phyloP scores from a whole-genome alignment of 2,888 invertebrate genomes.

The Trichopria drosophilae region DNA sequence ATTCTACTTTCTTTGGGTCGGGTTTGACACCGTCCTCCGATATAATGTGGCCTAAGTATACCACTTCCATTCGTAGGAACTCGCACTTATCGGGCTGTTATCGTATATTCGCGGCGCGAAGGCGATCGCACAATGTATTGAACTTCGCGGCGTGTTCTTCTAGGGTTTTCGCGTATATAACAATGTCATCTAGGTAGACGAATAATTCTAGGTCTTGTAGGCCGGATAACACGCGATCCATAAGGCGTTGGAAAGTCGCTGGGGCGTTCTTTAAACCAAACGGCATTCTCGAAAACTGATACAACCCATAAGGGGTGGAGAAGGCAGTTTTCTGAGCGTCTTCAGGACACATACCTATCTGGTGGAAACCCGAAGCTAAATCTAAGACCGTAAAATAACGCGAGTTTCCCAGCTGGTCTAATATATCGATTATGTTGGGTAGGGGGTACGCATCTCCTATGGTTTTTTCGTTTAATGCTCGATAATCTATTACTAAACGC shows the following conservation, averaged over 20 bases:
- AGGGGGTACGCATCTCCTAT: constrained; percentile 11
- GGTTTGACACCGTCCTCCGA: constrained; percentile 31
- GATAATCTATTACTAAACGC: constrained; percentile 16
- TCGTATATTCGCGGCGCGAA: constrained; percentile 14
- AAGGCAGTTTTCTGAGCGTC: constrained; percentile 9
- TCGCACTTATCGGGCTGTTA: constrained; percentile 26
- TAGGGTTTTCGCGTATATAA: too few relatives aligned
- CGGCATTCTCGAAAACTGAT: constrained; percentile 6
- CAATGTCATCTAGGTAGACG: constrained; percentile 30
- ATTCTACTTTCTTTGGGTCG: constrained; percentile 27
- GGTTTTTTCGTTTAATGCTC: constrained; percentile 6
- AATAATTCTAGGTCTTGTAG: constrained; percentile 8
- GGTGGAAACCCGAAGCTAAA: constrained; percentile 6
- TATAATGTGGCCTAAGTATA: constrained; percentile 30
- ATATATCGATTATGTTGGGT: constrained; percentile 3
- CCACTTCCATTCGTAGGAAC: constrained; percentile 24
- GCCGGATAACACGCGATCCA: constrained; percentile 10
- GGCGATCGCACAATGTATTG: constrained; percentile 13
- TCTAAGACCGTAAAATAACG: constrained; percentile 8
- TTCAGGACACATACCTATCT: constrained; percentile 6
- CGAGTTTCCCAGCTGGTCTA: constrained; percentile 4
- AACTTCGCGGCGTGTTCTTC: constrained; percentile 26
- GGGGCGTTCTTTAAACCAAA: constrained; percentile 12
- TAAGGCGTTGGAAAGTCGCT: constrained; percentile 16
- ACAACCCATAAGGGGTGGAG: constrained; percentile 6